phyloP scores from a whole-genome alignment of 1,140 invertebrate genomes.

The Lepidurus couesii region DNA sequence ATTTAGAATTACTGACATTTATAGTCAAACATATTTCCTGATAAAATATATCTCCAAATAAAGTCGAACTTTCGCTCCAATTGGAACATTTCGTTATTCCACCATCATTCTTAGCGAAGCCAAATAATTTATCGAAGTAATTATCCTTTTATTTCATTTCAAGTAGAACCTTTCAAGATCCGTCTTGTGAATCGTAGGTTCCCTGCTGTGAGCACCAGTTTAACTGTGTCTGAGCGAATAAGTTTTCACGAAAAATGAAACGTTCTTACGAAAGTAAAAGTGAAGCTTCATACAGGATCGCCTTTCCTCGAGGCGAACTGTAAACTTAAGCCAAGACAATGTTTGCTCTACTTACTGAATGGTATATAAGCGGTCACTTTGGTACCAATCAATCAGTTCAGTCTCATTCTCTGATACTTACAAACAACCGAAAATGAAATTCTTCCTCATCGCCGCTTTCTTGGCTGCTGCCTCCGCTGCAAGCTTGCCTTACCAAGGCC shows the following conservation, averaged over 20 bases:
- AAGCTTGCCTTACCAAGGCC: not conserved
- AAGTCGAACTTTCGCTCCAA: too few species aligned
- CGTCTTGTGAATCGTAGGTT: not conserved
- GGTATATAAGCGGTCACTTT: not conserved
- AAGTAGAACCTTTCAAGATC: too few species aligned
- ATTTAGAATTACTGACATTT: too few species aligned
- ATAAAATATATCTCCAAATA: too few species aligned
- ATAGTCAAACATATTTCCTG: too few species aligned
- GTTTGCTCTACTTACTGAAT: not conserved
- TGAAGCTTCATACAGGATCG: not conserved
- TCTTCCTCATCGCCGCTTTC: constrained; percentile 29
- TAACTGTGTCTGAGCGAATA: not conserved
- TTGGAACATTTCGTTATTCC: too few species aligned
- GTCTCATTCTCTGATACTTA: not conserved
- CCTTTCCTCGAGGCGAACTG: not conserved
- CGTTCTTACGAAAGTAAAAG: constrained; percentile 1
- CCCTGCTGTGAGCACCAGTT: not conserved
- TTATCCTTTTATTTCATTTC: too few species aligned
- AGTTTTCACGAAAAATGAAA: not conserved
- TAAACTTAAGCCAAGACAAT: not conserved
- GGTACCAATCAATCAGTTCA: not conserved
- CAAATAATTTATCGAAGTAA: too few species aligned
- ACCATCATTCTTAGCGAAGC: too few species aligned
- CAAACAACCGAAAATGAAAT: not conserved
- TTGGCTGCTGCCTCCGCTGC: constrained; percentile 30